Evolutionary conservation across 1,140 invertebrate genomes (phyloP).

Genomic region (Spodoptera litura): DNA sequence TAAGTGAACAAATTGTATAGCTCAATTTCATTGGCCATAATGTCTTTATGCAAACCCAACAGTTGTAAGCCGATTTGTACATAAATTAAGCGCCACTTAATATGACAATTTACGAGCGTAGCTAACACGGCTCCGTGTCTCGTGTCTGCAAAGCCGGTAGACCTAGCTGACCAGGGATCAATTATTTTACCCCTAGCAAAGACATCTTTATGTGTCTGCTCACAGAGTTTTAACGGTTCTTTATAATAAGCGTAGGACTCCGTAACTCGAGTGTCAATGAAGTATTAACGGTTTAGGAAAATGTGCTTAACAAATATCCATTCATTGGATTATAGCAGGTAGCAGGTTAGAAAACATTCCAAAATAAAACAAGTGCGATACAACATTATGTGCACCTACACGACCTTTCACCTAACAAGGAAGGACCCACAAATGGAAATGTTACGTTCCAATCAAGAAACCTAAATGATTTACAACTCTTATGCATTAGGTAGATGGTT

Average conservation of each 20-base stretch:
- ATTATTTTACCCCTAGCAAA: constrained; percentile 69
- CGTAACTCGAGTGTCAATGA: constrained; percentile 54
- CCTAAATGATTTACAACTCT: constrained; percentile 20
- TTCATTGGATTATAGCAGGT: too few relatives aligned
- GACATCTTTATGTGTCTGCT: constrained; percentile 69
- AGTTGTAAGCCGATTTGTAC: constrained; percentile 62
- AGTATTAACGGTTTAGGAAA: constrained; percentile 57
- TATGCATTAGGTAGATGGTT: not conserved
- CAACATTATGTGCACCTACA: not conserved
- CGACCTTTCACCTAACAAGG: constrained; percentile 20
- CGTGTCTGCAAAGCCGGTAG: constrained; percentile 49
- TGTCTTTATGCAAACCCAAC: constrained; percentile 58
- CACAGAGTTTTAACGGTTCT: constrained; percentile 64
- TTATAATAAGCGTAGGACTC: constrained; percentile 58
- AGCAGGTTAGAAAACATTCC: too few relatives aligned
- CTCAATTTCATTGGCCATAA: constrained; percentile 55
- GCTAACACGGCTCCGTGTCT: constrained; percentile 56
- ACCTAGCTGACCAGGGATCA: constrained; percentile 63
- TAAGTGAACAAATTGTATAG: constrained; percentile 47
- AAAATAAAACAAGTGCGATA: too few relatives aligned
- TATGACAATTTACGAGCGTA: constrained; percentile 73
- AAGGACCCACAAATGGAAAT: constrained; percentile 19
- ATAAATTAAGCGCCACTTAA: constrained; percentile 66
- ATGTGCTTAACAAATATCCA: too few relatives aligned
- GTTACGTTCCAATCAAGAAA: constrained; percentile 23